Evolutionary conservation across 2,113 vertebrate genomes (phyloP).

Genomic region (Actinemys pallida): DNA sequence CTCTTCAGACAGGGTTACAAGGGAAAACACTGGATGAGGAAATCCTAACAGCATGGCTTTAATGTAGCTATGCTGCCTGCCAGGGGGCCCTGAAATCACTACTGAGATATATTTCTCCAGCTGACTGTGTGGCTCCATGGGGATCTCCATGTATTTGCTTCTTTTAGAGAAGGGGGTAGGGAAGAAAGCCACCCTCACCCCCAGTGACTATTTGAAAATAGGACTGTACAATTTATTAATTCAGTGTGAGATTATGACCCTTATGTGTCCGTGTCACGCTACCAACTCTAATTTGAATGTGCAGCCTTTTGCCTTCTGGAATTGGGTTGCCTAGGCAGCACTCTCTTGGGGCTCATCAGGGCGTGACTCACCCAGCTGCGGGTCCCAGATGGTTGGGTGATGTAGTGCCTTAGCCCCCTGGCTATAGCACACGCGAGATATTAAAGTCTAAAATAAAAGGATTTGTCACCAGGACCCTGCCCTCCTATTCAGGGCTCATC

Average conservation of each 20-base stretch:
- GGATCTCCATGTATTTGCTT: background rate
- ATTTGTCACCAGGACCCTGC: background rate
- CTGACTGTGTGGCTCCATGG: rapidly evolving
- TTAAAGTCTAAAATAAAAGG: background rate
- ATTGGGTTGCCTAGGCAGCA: background rate
- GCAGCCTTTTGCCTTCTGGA: background rate
- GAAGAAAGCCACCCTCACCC: background rate
- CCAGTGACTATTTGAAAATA: background rate
- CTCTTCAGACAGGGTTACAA: rapidly evolving
- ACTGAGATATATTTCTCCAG: rapidly evolving
- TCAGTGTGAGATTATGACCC: background rate
- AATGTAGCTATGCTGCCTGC: rapidly evolving
- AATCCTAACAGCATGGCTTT: background rate
- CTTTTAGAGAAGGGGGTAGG: background rate
- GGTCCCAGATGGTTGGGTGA: background rate
- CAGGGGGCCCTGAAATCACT: rapidly evolving
- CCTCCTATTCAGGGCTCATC: background rate
- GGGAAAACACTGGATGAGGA: background rate
- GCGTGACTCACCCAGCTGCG: background rate
- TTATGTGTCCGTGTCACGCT: background rate
- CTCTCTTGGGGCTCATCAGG: background rate
- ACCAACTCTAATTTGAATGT: background rate
- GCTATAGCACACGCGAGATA: background rate
- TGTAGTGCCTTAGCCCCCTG: background rate
- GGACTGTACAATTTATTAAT: background rate